A percentile compares a stretch with the other conserved stretches of the same genome.
Evolutionary conservation across 2,113 vertebrate genomes (phyloP).

Genomic region (Oxyura jamaicensis): DNA sequence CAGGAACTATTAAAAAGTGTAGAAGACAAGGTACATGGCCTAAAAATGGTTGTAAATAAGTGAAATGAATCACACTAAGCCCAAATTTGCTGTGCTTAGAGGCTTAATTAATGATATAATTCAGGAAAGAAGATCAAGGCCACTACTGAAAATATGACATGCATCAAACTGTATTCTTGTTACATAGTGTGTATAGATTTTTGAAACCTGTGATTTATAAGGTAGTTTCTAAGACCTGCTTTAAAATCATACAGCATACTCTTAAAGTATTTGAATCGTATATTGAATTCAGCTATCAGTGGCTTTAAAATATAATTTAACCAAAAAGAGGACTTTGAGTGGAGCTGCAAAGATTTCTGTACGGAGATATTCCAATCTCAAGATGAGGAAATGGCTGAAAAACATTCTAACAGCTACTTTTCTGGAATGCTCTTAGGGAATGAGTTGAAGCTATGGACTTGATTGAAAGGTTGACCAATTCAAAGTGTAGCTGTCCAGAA

Average conservation of each 20-base stretch:
- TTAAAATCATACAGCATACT: slow-evolving; percentile 44
- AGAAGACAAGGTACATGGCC: background rate
- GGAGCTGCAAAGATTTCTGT: background rate
- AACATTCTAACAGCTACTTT: background rate
- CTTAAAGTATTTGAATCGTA: slow-evolving; percentile 53
- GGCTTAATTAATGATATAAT: slow-evolving; percentile 19
- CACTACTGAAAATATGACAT: background rate
- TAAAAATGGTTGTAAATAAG: background rate
- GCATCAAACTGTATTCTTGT: background rate
- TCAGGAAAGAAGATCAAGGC: background rate
- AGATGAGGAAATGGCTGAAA: slow-evolving; percentile 13
- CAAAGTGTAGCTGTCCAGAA: background rate
- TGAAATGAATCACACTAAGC: background rate
- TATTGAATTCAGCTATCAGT: slow-evolving; percentile 42
- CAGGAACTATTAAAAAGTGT: background rate
- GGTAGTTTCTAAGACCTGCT: slow-evolving; percentile 25
- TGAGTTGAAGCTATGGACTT: background rate
- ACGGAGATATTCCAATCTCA: slow-evolving; percentile 9
- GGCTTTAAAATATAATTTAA: slow-evolving; percentile 53
- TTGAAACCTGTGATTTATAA: slow-evolving; percentile 26
- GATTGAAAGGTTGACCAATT: background rate
- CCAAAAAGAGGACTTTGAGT: background rate
- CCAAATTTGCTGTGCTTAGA: background rate
- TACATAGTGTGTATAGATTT: background rate
- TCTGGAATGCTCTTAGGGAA: background rate